Evolutionary conservation across 2,797 vertebrate species (phyloP).

Genomic region (Sternotherus odoratus): DNA sequence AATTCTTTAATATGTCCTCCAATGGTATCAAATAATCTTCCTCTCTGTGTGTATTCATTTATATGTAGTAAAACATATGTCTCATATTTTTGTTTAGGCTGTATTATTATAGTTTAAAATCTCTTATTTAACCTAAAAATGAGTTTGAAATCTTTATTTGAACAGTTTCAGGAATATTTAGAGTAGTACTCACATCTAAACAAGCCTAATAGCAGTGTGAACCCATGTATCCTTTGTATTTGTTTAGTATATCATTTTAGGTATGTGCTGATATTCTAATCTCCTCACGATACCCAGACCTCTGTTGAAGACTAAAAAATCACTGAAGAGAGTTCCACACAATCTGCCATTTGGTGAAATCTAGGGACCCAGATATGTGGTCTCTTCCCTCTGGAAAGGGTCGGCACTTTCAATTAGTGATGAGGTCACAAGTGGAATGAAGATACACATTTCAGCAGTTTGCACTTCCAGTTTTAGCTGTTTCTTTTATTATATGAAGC

Average conservation of each 20-base stretch:
- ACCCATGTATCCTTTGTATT: background rate
- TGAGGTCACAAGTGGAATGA: background rate
- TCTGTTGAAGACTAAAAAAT: background rate
- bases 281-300: background rate
- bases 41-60: background rate
- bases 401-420: background rate
- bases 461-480: background rate
- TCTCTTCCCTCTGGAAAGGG: background rate
- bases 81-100: background rate
- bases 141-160: background rate
- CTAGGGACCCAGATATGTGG: background rate
- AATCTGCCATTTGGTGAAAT: background rate
- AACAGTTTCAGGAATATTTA: background rate
- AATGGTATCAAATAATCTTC: background rate
- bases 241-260: background rate
- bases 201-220: background rate
- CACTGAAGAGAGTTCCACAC: background rate
- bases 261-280: background rate
- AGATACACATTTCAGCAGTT: background rate
- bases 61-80: accelerated
- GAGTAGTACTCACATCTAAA: background rate
- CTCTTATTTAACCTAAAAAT: background rate
- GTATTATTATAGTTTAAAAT: accelerated
- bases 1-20: background rate
- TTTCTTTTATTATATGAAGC: background rate